Evolutionary conservation across 2,797 vertebrate genomes (phyloP).

Genomic region (Poecilia velifera): DNA sequence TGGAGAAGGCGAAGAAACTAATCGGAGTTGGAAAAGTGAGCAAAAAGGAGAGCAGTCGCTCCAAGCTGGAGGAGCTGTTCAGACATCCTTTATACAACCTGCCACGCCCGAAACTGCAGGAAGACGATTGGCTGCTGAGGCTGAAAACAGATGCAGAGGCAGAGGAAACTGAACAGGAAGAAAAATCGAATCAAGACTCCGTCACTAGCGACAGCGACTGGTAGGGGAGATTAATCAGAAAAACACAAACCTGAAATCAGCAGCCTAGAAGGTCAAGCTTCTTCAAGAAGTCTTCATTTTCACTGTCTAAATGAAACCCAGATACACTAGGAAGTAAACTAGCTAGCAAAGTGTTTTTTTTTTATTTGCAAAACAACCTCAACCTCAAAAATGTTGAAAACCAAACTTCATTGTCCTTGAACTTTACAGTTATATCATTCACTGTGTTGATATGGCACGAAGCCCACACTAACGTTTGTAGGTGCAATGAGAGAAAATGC

Average conservation of each 20-base stretch:
- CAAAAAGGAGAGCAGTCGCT: constrained; percentile 26
- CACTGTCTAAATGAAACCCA: background rate
- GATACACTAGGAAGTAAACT: background rate
- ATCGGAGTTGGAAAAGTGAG: constrained; percentile 13
- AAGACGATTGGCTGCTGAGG: constrained; percentile 84
- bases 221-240: constrained; percentile 48
- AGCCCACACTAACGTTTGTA: too few relatives aligned
- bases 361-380: background rate
- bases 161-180: constrained; percentile 32
- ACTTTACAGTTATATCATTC: background rate
- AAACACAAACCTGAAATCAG: background rate
- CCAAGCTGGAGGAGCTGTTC: constrained; percentile 82
- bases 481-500: background rate
- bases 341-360: background rate
- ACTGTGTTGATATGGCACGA: background rate
- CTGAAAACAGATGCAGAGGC: constrained; percentile 71
- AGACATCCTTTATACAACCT: constrained; percentile 84
- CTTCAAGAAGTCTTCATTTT: background rate
- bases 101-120: constrained; percentile 61
- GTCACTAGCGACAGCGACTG: constrained; percentile 52
- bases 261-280: background rate
- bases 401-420: background rate
- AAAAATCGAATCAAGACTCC: constrained; percentile 29
- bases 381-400: background rate
- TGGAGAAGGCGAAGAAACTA: constrained; percentile 24